Evolutionary conservation across 2,888 invertebrate genomes (phyloP).

Genomic region (Leptodirus hochenwartii): DNA sequence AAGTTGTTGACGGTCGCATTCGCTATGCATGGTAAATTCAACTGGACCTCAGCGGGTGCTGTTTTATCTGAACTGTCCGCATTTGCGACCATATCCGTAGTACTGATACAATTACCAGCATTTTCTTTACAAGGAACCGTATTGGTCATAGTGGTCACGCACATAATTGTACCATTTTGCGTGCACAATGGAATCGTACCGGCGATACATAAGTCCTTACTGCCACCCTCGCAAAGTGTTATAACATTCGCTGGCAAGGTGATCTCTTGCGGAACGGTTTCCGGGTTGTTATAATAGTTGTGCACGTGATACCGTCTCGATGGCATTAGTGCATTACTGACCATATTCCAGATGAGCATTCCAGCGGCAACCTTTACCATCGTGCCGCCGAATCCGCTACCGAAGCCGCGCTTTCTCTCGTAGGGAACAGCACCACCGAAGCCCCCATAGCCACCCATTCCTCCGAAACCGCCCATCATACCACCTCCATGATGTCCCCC

Average conservation of each 20-base stretch:
- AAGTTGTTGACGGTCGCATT: conserved; percentile 21
- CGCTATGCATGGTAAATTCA: conserved; percentile 20
- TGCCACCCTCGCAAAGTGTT: conserved; percentile 21
- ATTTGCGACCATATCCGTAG: conserved; percentile 17
- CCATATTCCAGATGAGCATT: conserved; percentile 20
- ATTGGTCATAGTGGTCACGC: conserved; percentile 19
- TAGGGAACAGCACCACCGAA: conserved; percentile 9
- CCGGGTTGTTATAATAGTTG: conserved; percentile 22
- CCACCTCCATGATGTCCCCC: conserved; percentile 9
- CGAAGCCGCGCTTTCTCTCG: conserved; percentile 11
- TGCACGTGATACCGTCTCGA: conserved; percentile 20
- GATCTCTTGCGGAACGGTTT: conserved; percentile 17
- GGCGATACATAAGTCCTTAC: conserved; percentile 19
- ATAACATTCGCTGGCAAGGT: conserved; percentile 20
- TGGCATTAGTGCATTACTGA: conserved; percentile 15
- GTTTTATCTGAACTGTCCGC: conserved; percentile 14
- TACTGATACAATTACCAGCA: conserved; percentile 12
- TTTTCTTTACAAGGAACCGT: conserved; percentile 18
- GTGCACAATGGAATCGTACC: conserved; percentile 21
- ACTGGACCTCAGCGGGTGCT: conserved; percentile 2
- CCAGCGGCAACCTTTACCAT: conserved; percentile 21
- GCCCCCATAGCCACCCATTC: conserved; percentile 10
- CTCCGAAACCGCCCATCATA: conserved; percentile 6
- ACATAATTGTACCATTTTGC: conserved; percentile 20
- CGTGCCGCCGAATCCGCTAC: conserved; percentile 16